These are phyloP conservation scores for Eremophila alpestris DNA, from an alignment of 2,797 vertebrate species.

Conservation along the genomic window DNA sequence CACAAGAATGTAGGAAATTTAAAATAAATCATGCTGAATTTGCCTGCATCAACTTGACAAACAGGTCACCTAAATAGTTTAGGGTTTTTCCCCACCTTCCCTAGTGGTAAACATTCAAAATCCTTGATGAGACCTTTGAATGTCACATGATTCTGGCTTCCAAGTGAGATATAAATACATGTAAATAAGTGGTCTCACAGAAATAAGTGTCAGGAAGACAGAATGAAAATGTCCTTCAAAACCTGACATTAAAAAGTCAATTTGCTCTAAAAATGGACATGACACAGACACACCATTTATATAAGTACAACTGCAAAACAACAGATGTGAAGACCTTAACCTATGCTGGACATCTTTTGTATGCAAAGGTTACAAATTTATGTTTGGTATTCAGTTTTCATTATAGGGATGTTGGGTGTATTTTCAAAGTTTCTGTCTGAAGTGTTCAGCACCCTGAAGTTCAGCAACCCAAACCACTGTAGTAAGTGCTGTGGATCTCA, in stretches of 20 bases:
- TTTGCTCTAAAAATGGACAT: not conserved
- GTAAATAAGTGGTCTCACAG: not conserved
- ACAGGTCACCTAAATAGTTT: not conserved
- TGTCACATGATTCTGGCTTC: not conserved
- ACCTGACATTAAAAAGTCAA: not conserved
- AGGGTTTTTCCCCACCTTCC: rapidly evolving
- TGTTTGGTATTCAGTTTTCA: not conserved
- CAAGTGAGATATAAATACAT: not conserved
- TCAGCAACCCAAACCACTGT: not conserved
- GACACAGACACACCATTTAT: not conserved
- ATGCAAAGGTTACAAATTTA: not conserved
- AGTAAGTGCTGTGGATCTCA: not conserved
- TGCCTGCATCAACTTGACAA: not conserved
- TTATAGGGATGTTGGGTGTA: not conserved
- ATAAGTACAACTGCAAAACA: not conserved
- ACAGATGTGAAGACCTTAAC: not conserved
- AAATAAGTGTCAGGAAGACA: not conserved
- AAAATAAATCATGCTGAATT: not conserved
- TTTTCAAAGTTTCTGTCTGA: not conserved
- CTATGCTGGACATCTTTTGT: not conserved
- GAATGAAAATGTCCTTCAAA: not conserved
- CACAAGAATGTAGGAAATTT: not conserved
- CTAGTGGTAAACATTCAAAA: not conserved
- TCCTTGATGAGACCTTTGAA: not conserved
- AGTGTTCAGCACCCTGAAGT: not conserved